Conservation (phyloP, 2,888 invertebrate genomes). For the Nephrotoma appendiculata region DNA sequence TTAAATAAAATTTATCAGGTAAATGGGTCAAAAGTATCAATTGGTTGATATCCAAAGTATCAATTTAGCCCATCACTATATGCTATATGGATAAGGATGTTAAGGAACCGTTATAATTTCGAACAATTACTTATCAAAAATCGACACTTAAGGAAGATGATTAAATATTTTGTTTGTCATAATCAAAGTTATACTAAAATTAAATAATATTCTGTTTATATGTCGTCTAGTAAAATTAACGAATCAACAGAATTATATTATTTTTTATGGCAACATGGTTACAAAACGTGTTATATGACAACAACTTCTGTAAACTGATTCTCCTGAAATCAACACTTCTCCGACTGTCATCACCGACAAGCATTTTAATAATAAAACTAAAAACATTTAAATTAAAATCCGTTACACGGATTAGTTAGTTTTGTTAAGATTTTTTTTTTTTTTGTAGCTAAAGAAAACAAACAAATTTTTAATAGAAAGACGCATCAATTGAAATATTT, state of each 20-base stretch:
- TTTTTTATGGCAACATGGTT: not conserved
- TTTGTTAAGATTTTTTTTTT: not conserved
- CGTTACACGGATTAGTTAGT: not conserved
- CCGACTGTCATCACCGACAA: not conserved
- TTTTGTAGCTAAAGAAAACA: not conserved
- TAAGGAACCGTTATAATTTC: too few relatives aligned
- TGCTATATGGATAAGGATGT: too few relatives aligned
- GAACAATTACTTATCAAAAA: too few relatives aligned
- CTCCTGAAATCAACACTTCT: not conserved
- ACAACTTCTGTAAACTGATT: not conserved
- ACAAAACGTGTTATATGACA: not conserved
- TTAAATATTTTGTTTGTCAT: too few relatives aligned
- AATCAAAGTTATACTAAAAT: too few relatives aligned
- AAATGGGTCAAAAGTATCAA: too few relatives aligned
- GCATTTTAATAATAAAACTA: not conserved
- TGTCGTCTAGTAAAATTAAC: not conserved
- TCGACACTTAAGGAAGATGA: too few relatives aligned
- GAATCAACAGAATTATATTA: not conserved
- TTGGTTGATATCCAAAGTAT: too few relatives aligned
- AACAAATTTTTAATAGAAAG: not conserved
- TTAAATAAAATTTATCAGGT: too few relatives aligned
- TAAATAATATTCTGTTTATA: not conserved
- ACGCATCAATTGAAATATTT: not conserved
- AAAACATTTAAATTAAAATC: not conserved
- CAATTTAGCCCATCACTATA: too few relatives aligned